Evolutionary conservation across 2,113 vertebrate genomes (phyloP), one percentile per base, ranked within the genome.

Genomic region (Mobula hypostoma): DNA sequence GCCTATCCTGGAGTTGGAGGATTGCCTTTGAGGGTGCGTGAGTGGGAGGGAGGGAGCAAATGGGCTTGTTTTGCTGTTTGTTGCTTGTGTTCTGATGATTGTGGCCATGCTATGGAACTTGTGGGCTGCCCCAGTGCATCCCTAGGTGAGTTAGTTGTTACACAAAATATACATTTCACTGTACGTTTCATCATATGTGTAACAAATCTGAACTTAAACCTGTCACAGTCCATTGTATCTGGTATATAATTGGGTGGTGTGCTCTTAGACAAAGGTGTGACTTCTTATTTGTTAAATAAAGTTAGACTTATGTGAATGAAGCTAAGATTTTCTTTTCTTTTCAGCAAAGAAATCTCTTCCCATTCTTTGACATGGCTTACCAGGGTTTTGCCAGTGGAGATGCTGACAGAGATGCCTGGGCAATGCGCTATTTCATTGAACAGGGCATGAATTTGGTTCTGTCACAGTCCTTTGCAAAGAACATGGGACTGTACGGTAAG

Each of bases 401-500:
- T 95, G 98, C 98, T 11, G 96, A 99, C 95, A 97, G 97, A 61
- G 99, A 99, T 0, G 98, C 99, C 90, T 99, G 98, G 99, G 98
- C 99, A 2, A 98, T 99, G 94, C 98, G 99, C 32, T 79, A 99
- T 96, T 99, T 99, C 97, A 98, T 99, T 0, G 98, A 99, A 21
- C 97, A 99, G 95, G 98, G 98, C 95, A 97, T 98, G 95, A 98
- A 99, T 76, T 94, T 99, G 6, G 94, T 98, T 94, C 95, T 99
- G 94, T 97, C 98, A 0, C 99, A 99, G 96, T 99, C 99, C 36
- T 99, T 98, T 0, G 99, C 99, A 17, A 99, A 99, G 96, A 99
- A 99, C 96, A 99, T 99, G 99, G 99, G 99, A 32, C 97, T 99
- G 9, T 99, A 99, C 0, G 99, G 99, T 99, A 96, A 98, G 98